Conservation (phyloP, 1,140 invertebrate genomes). For the Lepidurus apus region DNA sequence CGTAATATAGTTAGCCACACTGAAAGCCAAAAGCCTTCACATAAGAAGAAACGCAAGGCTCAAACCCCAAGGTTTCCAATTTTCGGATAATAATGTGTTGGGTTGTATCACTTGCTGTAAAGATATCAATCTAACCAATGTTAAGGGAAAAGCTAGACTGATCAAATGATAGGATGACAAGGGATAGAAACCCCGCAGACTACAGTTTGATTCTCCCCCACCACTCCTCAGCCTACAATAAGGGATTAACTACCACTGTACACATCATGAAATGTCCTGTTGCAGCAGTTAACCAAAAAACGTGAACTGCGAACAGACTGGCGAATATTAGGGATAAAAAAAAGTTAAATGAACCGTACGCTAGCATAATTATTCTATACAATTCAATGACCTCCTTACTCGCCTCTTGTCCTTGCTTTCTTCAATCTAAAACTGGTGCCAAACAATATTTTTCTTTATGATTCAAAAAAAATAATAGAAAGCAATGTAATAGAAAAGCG, state of each 20-base stretch:
- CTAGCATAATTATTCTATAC: not conserved
- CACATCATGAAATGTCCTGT: conserved; percentile 5
- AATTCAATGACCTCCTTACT: conserved; percentile 8
- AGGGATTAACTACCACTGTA: not conserved
- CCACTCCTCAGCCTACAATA: not conserved
- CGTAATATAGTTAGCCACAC: not conserved
- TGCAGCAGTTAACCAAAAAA: conserved; percentile 1
- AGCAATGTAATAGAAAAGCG: not conserved
- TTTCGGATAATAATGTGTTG: not conserved
- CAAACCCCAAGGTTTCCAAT: not conserved
- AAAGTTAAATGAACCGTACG: not conserved
- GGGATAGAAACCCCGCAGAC: not conserved
- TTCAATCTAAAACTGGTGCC: not conserved
- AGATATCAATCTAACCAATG: no score
- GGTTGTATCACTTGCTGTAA: not conserved
- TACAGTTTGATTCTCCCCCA: not conserved
- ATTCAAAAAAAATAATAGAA: not conserved
- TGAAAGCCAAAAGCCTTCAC: conserved; percentile 18
- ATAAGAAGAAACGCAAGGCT: not conserved
- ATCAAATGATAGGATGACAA: not conserved
- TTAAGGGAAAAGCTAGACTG: not conserved
- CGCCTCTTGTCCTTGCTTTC: not conserved
- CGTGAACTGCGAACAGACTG: conserved; percentile 6
- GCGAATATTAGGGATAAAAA: not conserved
- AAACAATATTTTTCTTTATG: not conserved